Evolutionary conservation across 2,888 invertebrate species (phyloP).

Genomic region (Chalcosyrphus nemorum): DNA sequence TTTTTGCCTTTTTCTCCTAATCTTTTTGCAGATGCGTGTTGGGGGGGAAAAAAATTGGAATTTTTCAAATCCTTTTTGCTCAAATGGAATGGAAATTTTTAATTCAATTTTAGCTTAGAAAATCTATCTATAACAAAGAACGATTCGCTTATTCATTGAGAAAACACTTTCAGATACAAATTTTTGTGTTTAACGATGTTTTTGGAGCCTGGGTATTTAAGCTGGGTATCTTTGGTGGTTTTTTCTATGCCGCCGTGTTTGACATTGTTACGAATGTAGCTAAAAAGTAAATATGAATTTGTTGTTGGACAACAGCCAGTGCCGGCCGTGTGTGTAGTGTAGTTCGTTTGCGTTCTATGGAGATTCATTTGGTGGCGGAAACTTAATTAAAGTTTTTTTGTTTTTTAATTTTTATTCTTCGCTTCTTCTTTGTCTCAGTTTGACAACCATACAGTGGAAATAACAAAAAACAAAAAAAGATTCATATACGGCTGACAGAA

Average conservation of each 20-base stretch:
- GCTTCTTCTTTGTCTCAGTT: conserved; percentile 30
- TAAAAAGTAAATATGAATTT: conserved; percentile 50
- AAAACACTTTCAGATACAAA: conserved; percentile 4
- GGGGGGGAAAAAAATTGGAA: not conserved
- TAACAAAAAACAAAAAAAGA: no score
- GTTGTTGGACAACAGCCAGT: no score
- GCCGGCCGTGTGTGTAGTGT: conserved; percentile 18
- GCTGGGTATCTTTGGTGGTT: not conserved
- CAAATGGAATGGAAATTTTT: no score
- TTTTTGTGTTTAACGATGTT: not conserved
- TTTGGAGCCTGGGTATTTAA: not conserved
- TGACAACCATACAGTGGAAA: not conserved
- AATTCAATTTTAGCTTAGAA: not conserved
- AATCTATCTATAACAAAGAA: not conserved
- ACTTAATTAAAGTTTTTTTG: conserved; percentile 57
- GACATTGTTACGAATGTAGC: conserved; percentile 65
- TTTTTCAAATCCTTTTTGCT: no score
- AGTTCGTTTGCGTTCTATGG: no score
- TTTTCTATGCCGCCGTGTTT: not conserved
- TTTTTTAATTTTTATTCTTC: conserved; percentile 18
- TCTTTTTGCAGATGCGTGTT: not conserved
- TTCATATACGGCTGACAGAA: conserved; percentile 55
- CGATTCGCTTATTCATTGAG: conserved; percentile 30
- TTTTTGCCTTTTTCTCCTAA: not conserved
- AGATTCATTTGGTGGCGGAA: conserved; percentile 49